Conservation (phyloP, 2,888 invertebrate genomes). For the Leucozona laternaria region DNA sequence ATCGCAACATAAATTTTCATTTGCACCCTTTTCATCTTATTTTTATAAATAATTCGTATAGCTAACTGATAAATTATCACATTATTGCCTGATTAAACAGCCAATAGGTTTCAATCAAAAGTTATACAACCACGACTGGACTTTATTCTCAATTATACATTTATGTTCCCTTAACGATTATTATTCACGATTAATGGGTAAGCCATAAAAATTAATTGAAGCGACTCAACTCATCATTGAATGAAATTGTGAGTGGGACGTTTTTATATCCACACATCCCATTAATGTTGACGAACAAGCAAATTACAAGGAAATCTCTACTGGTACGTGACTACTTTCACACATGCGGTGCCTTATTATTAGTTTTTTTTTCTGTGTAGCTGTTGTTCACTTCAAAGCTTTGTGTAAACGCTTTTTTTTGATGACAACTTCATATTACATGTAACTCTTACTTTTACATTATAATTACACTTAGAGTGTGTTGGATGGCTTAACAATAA, state of each 20-base stretch:
- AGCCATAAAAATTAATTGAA: conserved; percentile 7
- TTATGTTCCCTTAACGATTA: background rate
- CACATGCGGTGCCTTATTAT: conserved; percentile 4
- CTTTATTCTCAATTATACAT: background rate
- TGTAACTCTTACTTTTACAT: background rate
- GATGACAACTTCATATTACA: background rate
- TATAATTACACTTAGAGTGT: background rate
- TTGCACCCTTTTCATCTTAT: background rate
- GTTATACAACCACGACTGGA: background rate
- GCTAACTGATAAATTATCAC: background rate
- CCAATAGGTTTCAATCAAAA: background rate
- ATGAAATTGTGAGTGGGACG: background rate
- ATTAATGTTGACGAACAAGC: conserved; percentile 11
- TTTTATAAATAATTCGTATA: background rate
- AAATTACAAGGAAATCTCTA: background rate
- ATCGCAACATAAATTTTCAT: too few relatives aligned
- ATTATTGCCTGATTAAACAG: background rate
- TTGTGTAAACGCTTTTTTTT: background rate
- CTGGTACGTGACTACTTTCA: conserved; percentile 7
- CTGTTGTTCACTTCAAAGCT: background rate
- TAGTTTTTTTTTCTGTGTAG: background rate
- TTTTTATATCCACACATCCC: background rate
- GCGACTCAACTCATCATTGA: conserved; percentile 16
- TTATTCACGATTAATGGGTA: conserved; percentile 7
- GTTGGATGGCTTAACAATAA: background rate